Base-by-base conservation (phyloP, 1,140 invertebrate species). In the Ostrea edulis region DNA sequence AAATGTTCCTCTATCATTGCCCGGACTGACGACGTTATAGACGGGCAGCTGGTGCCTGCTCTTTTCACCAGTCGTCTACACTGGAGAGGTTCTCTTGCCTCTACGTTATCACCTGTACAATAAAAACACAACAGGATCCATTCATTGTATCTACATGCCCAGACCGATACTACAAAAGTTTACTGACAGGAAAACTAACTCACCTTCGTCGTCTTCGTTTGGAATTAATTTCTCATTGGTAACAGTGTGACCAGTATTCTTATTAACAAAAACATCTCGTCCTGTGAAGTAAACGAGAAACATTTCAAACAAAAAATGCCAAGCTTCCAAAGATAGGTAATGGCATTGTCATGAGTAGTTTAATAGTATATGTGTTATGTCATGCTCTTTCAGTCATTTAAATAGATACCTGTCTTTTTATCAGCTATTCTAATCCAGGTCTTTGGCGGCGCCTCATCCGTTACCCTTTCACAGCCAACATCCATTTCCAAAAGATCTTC, bases 241-340 rank as follows among this genome's bases (percentile, higher is more conserved):
- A 44, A 90, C 53, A n/a, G 89, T 89, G 58, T 91, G 86, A 9
- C 90, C 90, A 44, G 89, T 87, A 17, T 58, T 83, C 53, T 29
- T 89, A 82, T 90, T 91, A 12, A 91, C 86, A 88, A 86, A 90
- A 55, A 90, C 82, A 44, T 25, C 87, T 20, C 22, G 55, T 52
- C 90, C 90, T 91, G 68, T 54, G 51, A 82, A 68, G 54, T 44
- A 44, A 86, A 82, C 0, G 29, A 22, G 22, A 8, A 84, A 44
- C 1, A 44, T 44, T 44, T 44, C 35, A 44, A 44, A 44, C 35
- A 1, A 44, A 44, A 44, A 44, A 44, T 44, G 5, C 35, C 35
- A 44, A 44, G 35, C 35, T 44, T 44, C 5, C 35, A 44, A 44
- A 44, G 35, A 44, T 44, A 2, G 35, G 5, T 44, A 2, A 44